Percentiles rank a stretch among this genome's conserved stretches.
Evolutionary conservation across 2,113 vertebrate species (phyloP).

Genomic region (Monopterus albus): DNA sequence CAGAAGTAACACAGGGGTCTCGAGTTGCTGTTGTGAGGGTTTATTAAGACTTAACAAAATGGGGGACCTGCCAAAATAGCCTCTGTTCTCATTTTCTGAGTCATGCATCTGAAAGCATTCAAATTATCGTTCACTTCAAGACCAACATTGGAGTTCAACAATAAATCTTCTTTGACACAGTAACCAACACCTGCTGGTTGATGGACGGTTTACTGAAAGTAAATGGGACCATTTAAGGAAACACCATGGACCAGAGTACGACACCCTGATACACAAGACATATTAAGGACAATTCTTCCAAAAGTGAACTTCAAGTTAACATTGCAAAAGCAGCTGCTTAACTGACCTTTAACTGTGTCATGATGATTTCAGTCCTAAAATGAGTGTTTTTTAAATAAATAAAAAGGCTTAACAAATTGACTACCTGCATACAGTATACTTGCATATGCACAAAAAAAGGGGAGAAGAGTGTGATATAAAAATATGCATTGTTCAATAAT

Average conservation of each 20-base stretch:
- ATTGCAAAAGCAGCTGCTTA: slow-evolving; percentile 8
- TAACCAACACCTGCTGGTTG: slow-evolving; percentile 2
- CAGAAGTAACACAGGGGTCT: not conserved
- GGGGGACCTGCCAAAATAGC: slow-evolving; percentile 35
- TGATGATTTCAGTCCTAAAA: not conserved
- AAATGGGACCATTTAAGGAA: slow-evolving; percentile 20
- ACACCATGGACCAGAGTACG: not conserved
- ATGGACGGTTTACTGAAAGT: slow-evolving; percentile 11
- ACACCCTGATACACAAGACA: not conserved
- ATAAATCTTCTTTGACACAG: slow-evolving; percentile 66
- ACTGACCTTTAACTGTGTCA: not conserved
- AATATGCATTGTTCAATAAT: too few species aligned
- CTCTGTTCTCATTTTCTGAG: slow-evolving; percentile 22
- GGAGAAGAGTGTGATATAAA: too few species aligned
- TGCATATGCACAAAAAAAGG: too few species aligned
- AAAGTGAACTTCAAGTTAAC: not conserved
- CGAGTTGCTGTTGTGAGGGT: slow-evolving; percentile 43
- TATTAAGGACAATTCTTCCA: not conserved
- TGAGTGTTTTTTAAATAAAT: not conserved
- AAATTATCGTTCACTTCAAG: slow-evolving; percentile 34
- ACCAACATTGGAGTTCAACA: slow-evolving; percentile 63
- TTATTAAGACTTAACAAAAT: slow-evolving; percentile 78
- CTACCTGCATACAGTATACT: too few species aligned
- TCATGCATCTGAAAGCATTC: slow-evolving; percentile 41
- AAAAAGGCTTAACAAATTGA: too few species aligned